phyloP scores from a whole-genome alignment of 1,140 invertebrate genomes.

The Drosophila mauritiana region DNA sequence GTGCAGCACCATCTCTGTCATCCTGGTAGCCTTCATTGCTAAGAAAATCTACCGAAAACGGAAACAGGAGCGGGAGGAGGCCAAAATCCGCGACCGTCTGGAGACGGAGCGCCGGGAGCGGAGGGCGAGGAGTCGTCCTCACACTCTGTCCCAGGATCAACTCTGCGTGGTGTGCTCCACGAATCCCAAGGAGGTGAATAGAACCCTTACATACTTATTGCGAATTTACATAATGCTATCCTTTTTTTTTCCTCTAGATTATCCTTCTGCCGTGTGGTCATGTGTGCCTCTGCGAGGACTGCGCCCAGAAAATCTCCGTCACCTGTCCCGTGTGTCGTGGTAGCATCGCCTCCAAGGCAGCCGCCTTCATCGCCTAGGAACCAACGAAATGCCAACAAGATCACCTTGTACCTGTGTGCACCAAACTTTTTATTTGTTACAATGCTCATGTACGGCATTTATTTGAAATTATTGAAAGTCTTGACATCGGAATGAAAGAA shows the following conservation, averaged over 20 bases:
- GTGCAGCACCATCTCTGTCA: conserved; percentile 88
- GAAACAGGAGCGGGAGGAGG: conserved; percentile 86
- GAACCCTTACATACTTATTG: neutral
- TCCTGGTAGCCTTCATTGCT: conserved; percentile 88
- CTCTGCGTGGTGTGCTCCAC: conserved; percentile 91
- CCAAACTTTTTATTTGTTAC: conserved; percentile 28
- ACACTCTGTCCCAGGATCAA: conserved; percentile 88
- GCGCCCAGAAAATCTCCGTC: conserved; percentile 88
- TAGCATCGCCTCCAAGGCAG: conserved; percentile 87
- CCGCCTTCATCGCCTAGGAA: conserved; percentile 89
- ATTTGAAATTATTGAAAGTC: conserved; percentile 66
- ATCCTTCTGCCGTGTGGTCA: conserved; percentile 93
- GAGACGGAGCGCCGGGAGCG: conserved; percentile 88
- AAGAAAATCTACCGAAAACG: conserved; percentile 87
- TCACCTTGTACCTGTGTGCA: conserved; percentile 44
- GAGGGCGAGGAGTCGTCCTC: conserved; percentile 87
- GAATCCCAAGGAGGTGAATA: conserved; percentile 89
- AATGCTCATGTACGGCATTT: conserved; percentile 49
- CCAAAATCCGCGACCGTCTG: conserved; percentile 87
- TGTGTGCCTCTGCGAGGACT: conserved; percentile 93
- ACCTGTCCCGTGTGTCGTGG: conserved; percentile 90
- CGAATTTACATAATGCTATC: too few species aligned
- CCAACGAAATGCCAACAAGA: conserved; percentile 14
- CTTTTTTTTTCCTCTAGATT: conserved; percentile 86
- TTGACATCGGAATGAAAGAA: conserved; percentile 17